These are phyloP conservation scores for Chymomyza fuscimana DNA, from an alignment of 2,888 invertebrate genomes.

Conservation along the genomic window DNA sequence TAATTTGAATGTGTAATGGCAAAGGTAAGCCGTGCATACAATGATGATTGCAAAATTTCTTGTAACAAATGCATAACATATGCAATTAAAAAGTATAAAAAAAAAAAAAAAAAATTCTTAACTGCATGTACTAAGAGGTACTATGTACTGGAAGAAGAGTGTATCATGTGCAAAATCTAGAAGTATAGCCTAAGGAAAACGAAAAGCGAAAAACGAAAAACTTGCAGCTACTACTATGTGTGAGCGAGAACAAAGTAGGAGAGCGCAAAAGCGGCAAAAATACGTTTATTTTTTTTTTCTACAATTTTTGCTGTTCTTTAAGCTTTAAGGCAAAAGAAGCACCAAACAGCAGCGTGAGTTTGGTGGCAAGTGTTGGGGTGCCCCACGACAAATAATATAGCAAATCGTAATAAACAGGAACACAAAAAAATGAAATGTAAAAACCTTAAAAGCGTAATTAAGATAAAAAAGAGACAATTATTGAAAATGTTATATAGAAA, in stretches of 20 bases:
- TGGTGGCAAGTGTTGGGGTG: constrained; percentile 40
- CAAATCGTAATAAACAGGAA: constrained; percentile 16
- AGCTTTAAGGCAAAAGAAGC: background rate
- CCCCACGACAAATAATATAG: constrained; percentile 64
- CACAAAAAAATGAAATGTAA: constrained; percentile 38
- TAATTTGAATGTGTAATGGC: constrained; percentile 63
- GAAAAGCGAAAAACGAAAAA: constrained; percentile 11
- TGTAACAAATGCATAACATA: too few species aligned
- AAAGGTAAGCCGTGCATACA: constrained; percentile 64
- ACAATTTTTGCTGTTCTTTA: background rate
- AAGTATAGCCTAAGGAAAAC: background rate
- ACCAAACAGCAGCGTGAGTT: constrained; percentile 34
- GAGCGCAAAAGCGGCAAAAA: constrained; percentile 5
- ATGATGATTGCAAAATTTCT: constrained; percentile 19
- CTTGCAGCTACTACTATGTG: constrained; percentile 13
- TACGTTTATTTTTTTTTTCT: constrained; percentile 14
- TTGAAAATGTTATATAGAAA: constrained; percentile 9
- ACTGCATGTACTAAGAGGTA: background rate
- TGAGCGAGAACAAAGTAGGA: constrained; percentile 1
- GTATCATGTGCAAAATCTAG: constrained; percentile 1
- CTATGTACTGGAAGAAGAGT: background rate
- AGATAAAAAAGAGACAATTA: background rate
- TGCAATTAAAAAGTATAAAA: background rate
- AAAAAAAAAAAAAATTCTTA: background rate
- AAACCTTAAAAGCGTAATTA: background rate